Evolutionary conservation across 2,888 invertebrate species (phyloP).

Genomic region (Melolontha melolontha): DNA sequence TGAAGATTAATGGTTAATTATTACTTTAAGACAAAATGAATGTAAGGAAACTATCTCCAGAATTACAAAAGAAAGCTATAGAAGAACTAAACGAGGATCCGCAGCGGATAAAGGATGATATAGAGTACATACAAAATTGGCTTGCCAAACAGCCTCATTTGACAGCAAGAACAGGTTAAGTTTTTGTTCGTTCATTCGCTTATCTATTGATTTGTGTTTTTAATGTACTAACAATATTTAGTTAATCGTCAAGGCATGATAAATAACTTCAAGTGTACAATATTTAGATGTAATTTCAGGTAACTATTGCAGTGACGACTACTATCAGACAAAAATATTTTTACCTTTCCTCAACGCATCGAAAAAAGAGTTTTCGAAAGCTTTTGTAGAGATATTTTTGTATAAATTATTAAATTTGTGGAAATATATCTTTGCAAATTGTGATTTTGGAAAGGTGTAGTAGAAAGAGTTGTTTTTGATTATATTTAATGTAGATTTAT

Average conservation of each 20-base stretch:
- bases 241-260: not conserved
- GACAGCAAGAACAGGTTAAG: constrained; percentile 69
- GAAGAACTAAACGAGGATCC: constrained; percentile 69
- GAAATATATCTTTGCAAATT: no score
- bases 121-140: constrained; percentile 70
- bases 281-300: no score
- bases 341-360: no score
- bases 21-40: constrained; percentile 12
- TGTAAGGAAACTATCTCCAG: constrained; percentile 56
- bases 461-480: no score
- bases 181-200: not conserved
- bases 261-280: not conserved
- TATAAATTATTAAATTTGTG: no score
- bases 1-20: not conserved
- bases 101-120: constrained; percentile 64
- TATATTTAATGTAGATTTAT: no score
- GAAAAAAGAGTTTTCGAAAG: no score
- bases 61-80: constrained; percentile 67
- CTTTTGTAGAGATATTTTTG: no score
- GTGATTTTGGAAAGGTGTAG: no score
- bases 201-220: not conserved
- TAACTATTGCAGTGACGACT: no score
- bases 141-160: constrained; percentile 70
- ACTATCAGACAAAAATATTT: no score
- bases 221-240: not conserved